phyloP scores from a whole-genome alignment of 2,797 vertebrate species.

The Pantherophis alleghaniensis region DNA sequence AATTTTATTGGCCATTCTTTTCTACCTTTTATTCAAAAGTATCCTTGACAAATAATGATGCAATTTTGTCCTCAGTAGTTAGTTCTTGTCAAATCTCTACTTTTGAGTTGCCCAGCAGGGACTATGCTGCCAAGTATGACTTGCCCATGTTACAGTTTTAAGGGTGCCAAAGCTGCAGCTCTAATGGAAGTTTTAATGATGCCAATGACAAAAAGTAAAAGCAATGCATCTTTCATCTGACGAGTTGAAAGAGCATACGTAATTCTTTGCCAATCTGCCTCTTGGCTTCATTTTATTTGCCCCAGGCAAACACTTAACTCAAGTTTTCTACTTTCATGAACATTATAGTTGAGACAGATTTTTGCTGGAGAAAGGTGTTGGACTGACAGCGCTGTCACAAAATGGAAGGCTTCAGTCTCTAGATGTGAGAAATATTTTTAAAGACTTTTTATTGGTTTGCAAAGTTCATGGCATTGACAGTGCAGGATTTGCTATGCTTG shows the following conservation, averaged over 20 bases:
- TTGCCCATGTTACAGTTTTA: constrained; percentile 54
- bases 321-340: constrained; percentile 52
- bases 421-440: constrained; percentile 49
- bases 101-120: constrained; percentile 15
- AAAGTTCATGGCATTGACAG: constrained; percentile 52
- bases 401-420: constrained; percentile 54
- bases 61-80: constrained; percentile 35
- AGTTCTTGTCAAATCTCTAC: constrained; percentile 47
- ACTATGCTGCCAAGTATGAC: constrained; percentile 50
- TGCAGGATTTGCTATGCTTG: constrained; percentile 35
- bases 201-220: constrained; percentile 65
- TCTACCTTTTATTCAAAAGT: constrained; percentile 33
- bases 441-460: constrained; percentile 64
- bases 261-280: constrained; percentile 61
- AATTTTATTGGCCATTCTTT: constrained; percentile 19
- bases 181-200: constrained; percentile 65
- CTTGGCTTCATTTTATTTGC: constrained; percentile 53
- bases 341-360: constrained; percentile 59
- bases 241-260: constrained; percentile 60
- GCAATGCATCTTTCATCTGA: constrained; percentile 55
- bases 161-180: constrained; percentile 50
- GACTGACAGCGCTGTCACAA: constrained; percentile 61
- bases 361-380: constrained; percentile 47
- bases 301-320: constrained; percentile 62
- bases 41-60: constrained; percentile 31